Evolutionary conservation across 2,888 invertebrate genomes (phyloP).

Genomic region (Eupeodes luniger): DNA sequence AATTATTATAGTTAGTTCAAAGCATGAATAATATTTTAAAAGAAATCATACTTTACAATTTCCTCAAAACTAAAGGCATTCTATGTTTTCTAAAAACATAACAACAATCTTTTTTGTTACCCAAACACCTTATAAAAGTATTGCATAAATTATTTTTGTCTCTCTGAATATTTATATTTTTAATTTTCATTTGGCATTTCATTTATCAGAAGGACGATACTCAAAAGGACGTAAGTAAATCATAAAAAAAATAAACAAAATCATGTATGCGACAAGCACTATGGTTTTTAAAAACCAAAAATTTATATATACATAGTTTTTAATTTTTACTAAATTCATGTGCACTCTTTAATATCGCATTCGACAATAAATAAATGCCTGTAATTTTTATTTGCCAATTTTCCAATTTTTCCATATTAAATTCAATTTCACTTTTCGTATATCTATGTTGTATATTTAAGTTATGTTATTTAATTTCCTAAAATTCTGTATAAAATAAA

Average conservation of each 20-base stretch:
- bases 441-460: slow-evolving; percentile 2
- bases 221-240: slow-evolving; percentile 83
- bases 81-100: not conserved
- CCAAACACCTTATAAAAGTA: slow-evolving; percentile 46
- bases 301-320: not conserved
- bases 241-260: slow-evolving; percentile 41
- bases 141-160: slow-evolving; percentile 65
- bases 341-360: slow-evolving; percentile 44
- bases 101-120: not conserved
- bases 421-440: slow-evolving; percentile 29
- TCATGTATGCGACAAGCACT: slow-evolving; percentile 42
- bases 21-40: not conserved
- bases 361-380: slow-evolving; percentile 52
- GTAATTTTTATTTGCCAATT: slow-evolving; percentile 43
- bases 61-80: not conserved
- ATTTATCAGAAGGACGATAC: slow-evolving; percentile 80
- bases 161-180: slow-evolving; percentile 66
- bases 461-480: not conserved
- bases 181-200: slow-evolving; percentile 72
- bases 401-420: slow-evolving; percentile 36
- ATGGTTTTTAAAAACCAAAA: not conserved
- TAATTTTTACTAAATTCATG: not conserved
- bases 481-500: slow-evolving; percentile 14
- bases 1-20: not conserved
- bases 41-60: not conserved